Percentiles rank a stretch among this genome's conserved stretches.
Conservation (phyloP, 2,888 invertebrate genomes). For the Drosophila nr. fundita region DNA sequence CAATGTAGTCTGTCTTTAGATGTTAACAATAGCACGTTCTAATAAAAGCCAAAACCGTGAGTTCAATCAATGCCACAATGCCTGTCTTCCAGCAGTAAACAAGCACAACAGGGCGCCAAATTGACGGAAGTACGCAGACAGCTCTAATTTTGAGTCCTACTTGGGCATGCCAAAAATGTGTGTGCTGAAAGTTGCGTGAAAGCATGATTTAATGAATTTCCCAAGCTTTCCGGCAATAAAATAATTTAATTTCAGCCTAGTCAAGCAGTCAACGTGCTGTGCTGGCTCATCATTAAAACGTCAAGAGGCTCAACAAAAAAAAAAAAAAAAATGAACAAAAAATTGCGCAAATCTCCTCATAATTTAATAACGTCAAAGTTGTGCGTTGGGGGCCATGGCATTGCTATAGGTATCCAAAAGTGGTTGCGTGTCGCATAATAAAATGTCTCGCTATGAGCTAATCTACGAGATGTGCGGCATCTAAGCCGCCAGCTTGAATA, state of each 20-base stretch:
- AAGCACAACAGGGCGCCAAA: conserved; percentile 44
- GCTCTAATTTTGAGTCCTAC: conserved; percentile 40
- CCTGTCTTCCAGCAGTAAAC: conserved; percentile 37
- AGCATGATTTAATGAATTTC: conserved; percentile 75
- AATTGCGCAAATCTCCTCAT: conserved; percentile 76
- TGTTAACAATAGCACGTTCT: conserved; percentile 54
- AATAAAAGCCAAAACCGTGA: conserved; percentile 44
- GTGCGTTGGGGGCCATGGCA: conserved; percentile 13
- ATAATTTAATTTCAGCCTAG: conserved; percentile 76
- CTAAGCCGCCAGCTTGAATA: conserved; percentile 66
- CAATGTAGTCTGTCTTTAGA: conserved; percentile 14
- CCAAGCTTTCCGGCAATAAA: conserved; percentile 74
- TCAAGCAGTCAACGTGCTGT: conserved; percentile 32
- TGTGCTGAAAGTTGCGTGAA: conserved; percentile 65
- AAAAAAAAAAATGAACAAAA: conserved; percentile 19
- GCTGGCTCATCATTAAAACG: conserved; percentile 71
- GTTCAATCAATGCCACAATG: conserved; percentile 48
- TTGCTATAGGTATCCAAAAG: conserved; percentile 39
- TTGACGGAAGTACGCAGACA: conserved; percentile 33
- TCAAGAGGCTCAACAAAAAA: conserved; percentile 67
- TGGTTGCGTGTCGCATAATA: conserved; percentile 75
- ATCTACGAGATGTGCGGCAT: conserved; percentile 62
- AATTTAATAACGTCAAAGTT: conserved; percentile 76
- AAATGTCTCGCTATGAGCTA: conserved; percentile 55
- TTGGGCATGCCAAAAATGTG: conserved; percentile 55